Conservation (phyloP, 2,113 vertebrate species). For the Coracopsis vasa region DNA sequence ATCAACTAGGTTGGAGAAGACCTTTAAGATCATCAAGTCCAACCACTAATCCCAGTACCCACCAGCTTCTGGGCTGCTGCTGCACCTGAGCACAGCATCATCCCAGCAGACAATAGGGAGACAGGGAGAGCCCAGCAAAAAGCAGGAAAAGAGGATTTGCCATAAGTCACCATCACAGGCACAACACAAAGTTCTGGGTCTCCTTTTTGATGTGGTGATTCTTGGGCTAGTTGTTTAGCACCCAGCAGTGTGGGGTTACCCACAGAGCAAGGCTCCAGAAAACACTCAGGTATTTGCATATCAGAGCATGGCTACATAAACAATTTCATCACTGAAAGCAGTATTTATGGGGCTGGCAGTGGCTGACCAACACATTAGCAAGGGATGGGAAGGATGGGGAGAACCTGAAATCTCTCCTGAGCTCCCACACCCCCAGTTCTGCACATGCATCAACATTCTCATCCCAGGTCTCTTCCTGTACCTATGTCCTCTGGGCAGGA, state of each 20-base stretch:
- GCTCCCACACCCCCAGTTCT: background rate
- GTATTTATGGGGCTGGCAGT: background rate
- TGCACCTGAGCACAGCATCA: background rate
- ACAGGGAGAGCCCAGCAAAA: background rate
- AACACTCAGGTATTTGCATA: background rate
- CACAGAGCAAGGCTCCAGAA: background rate
- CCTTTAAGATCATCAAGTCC: background rate
- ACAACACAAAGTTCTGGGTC: background rate
- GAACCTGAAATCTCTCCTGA: background rate
- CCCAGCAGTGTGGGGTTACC: background rate
- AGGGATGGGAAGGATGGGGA: background rate
- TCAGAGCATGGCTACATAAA: background rate
- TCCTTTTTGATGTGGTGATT: background rate
- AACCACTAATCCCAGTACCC: background rate
- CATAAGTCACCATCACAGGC: background rate
- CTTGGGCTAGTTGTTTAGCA: background rate
- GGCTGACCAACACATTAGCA: background rate
- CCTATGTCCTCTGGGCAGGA: background rate
- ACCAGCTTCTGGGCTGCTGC: background rate
- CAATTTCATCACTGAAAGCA: background rate
- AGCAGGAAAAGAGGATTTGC: background rate
- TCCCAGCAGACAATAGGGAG: background rate
- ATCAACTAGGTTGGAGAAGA: background rate
- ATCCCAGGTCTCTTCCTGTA: background rate
- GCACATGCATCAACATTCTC: background rate